A percentile compares a stretch with the other conserved stretches of the same genome.
Conservation (phyloP, 2,113 vertebrate genomes). For the Scomber colias region DNA sequence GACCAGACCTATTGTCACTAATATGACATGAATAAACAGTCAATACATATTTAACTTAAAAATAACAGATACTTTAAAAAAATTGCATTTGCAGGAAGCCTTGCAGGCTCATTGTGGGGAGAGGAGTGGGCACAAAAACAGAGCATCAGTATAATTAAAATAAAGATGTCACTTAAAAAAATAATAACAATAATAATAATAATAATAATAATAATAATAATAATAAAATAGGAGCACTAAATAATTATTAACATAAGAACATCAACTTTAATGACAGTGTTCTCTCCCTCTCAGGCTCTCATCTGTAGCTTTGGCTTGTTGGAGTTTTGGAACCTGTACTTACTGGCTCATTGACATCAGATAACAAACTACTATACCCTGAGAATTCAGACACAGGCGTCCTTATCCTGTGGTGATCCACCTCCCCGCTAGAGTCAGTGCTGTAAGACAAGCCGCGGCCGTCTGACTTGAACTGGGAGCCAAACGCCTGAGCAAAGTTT, state of each 20-base stretch:
- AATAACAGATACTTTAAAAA: slow-evolving; percentile 53
- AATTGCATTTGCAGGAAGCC: slow-evolving; percentile 94
- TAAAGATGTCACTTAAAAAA: slow-evolving; percentile 83
- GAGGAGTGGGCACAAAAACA: slow-evolving; percentile 90
- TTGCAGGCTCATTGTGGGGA: slow-evolving; percentile 89
- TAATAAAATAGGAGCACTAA: slow-evolving; percentile 83
- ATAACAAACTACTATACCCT: slow-evolving; percentile 99
- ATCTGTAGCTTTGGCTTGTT: slow-evolving; percentile 99
- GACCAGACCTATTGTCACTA: slow-evolving; percentile 91
- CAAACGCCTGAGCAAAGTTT: slow-evolving; percentile 99
- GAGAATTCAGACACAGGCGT: slow-evolving; percentile 99
- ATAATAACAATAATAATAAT: slow-evolving; percentile 82
- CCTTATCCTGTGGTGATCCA: slow-evolving; percentile 96
- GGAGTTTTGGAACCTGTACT: slow-evolving; percentile 97
- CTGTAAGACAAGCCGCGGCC: slow-evolving; percentile 92
- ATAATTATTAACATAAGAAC: slow-evolving; percentile 83
- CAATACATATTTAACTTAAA: slow-evolving; percentile 78
- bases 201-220: slow-evolving; percentile 83
- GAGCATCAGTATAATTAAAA: slow-evolving; percentile 90
- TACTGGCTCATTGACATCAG: slow-evolving; percentile 96
- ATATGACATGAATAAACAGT: slow-evolving; percentile 86
- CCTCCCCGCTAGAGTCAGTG: slow-evolving; percentile 91
- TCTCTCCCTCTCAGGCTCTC: slow-evolving; percentile 86
- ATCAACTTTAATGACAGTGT: slow-evolving; percentile 63
- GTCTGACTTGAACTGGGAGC: slow-evolving; percentile 97